phyloP scores from a whole-genome alignment of 2,888 invertebrate species.

The Pogonocherus hispidulus region DNA sequence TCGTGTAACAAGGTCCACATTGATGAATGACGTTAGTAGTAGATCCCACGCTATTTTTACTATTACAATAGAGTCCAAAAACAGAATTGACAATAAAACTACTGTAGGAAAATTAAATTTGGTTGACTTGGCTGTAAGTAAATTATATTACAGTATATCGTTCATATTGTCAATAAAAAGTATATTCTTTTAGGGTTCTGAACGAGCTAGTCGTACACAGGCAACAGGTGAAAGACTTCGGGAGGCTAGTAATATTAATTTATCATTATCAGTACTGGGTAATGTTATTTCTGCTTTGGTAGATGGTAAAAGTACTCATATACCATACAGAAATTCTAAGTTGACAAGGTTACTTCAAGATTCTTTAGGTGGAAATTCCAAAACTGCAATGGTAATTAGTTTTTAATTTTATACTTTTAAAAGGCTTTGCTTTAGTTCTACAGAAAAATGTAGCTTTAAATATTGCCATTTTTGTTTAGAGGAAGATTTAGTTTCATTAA shows the following conservation, averaged over 20 bases:
- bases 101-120: constrained; percentile 97
- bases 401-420: not conserved
- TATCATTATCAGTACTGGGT: constrained; percentile 96
- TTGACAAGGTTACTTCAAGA: constrained; percentile 95
- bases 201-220: constrained; percentile 96
- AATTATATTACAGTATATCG: constrained; percentile 11
- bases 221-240: constrained; percentile 93
- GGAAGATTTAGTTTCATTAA: too few relatives aligned
- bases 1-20: constrained; percentile 90
- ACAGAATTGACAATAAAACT: constrained; percentile 85
- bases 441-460: too few relatives aligned
- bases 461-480: too few relatives aligned
- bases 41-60: constrained; percentile 99
- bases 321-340: constrained; percentile 98
- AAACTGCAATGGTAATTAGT: constrained; percentile 88
- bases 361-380: constrained; percentile 96
- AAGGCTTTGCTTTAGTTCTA: too few relatives aligned
- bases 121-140: constrained; percentile 93
- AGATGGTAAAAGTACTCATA: constrained; percentile 96
- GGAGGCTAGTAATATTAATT: constrained; percentile 98
- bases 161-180: constrained; percentile 15
- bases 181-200: constrained; percentile 85
- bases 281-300: constrained; percentile 99
- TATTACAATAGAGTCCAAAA: constrained; percentile 96
- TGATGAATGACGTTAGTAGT: constrained; percentile 98